Percentiles rank a stretch among this genome's conserved stretches.
Conservation (phyloP, 2,888 invertebrate genomes). For the Nesidiocoris tenuis region DNA sequence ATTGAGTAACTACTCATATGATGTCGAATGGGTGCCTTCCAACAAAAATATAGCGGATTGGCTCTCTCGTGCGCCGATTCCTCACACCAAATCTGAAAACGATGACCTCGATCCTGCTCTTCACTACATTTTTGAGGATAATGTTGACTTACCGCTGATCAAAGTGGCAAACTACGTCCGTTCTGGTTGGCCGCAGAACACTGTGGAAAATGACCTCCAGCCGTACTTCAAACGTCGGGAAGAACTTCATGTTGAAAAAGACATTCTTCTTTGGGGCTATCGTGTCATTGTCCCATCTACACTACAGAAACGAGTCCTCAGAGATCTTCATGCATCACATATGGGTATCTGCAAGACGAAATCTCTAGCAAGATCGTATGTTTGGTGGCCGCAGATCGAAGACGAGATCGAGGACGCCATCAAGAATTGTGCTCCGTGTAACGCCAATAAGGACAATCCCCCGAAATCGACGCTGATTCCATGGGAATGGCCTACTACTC, state of each 20-base stretch:
- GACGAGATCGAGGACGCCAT: conserved; percentile 3
- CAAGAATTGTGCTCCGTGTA: not conserved
- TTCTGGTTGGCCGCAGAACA: not conserved
- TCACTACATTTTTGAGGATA: conserved; percentile 14
- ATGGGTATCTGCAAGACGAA: conserved; percentile 51
- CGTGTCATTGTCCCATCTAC: not conserved
- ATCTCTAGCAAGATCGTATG: conserved; percentile 4
- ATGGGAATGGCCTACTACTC: conserved; percentile 47
- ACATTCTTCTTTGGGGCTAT: conserved; percentile 1
- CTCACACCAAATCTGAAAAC: too few relatives aligned
- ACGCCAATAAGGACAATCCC: not conserved
- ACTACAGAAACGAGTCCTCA: not conserved
- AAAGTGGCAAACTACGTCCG: not conserved
- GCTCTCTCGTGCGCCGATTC: conserved; percentile 1
- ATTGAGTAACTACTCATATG: conserved; percentile 5
- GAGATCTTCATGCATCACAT: conserved; percentile 27
- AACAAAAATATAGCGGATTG: conserved; percentile 18
- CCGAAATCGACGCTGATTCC: conserved; percentile 21
- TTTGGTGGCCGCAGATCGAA: not conserved
- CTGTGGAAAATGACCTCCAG: not conserved
- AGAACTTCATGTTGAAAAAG: not conserved
- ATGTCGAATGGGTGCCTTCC: conserved; percentile 15
- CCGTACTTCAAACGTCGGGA: not conserved
- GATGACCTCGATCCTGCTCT: not conserved
- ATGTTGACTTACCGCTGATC: not conserved